phyloP scores from a whole-genome alignment of 2,113 vertebrate genomes.

The Sterrhoptilus dennistouni region DNA sequence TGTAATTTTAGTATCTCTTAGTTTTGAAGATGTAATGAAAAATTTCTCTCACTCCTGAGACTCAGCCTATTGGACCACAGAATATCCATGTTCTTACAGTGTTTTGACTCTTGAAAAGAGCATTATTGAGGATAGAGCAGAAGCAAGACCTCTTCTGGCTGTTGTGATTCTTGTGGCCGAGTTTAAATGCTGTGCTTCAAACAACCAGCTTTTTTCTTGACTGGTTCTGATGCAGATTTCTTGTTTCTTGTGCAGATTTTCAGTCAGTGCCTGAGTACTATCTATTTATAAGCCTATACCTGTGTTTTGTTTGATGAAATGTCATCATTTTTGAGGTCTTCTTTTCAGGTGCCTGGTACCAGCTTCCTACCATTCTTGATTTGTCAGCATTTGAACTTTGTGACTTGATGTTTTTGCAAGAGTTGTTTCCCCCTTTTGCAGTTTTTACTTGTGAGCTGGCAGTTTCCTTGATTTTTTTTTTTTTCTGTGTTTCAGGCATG shows the following conservation, averaged over 20 bases:
- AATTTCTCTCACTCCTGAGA: slow-evolving; percentile 25
- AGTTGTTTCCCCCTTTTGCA: background rate
- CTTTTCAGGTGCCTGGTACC: background rate
- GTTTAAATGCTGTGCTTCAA: slow-evolving; percentile 56
- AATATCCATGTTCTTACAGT: background rate
- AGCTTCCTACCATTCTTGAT: background rate
- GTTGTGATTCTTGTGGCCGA: background rate
- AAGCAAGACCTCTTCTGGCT: background rate
- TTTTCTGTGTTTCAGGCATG: background rate
- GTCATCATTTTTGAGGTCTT: background rate
- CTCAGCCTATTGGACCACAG: background rate
- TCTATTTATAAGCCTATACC: background rate
- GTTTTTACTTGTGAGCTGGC: background rate
- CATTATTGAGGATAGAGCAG: background rate
- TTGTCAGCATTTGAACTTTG: background rate
- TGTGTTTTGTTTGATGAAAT: background rate
- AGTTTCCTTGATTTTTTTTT: background rate
- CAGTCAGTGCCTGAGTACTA: background rate
- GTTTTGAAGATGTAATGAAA: background rate
- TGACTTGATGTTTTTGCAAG: background rate
- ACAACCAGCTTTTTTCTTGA: background rate
- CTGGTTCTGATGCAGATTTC: background rate
- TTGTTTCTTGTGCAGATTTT: background rate
- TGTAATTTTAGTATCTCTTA: background rate
- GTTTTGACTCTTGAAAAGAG: background rate